Base-by-base conservation (phyloP, 1,140 invertebrate genomes). In the Neodiprion lecontei region DNA sequence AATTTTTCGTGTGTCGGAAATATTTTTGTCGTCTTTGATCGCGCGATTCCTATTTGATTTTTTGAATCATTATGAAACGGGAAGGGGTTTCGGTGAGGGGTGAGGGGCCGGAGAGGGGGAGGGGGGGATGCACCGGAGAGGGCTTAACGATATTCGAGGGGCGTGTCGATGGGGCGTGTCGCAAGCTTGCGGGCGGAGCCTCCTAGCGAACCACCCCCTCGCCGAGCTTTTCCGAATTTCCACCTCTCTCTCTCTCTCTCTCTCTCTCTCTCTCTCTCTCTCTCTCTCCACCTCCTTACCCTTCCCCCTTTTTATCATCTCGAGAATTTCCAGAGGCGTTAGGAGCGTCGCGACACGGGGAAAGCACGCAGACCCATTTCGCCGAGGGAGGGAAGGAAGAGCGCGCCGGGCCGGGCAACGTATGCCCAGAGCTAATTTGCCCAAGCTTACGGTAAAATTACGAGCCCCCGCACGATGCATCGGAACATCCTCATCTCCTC, bases 101-200 rank as follows among this genome's bases (percentile, higher is more conserved):
- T 53, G 14, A 53, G 49, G 61, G 66, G 73, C 72, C 70, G 72
- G 72, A 80, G 78, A 81, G 80, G 77, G 76, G 77, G 78, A 77
- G 72, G 73, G 78, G 79, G 81, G 79, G 82, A 79, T 70, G 82
- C 77, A 11, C 67, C 77, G 70, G 68, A 61, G n/a, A 1, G 5
- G 53, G 53, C n/a, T 61, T n/a, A 61, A n/a, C 53, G 53, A 61
- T 61, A 17, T 61, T 61, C 53, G 53, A 61, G 53, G 53, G 83
- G 83, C 83, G 83, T 85, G 83, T 79, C 82, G 68, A 17, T 70
- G 78, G 74, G 79, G 79, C 67, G 67, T 77, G 77, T 74, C 70
- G 72, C 75, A 69, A 86, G 86, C 86, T 87, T 87, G 82, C 86
- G 83, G 87, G 87, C 86, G 87, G 87, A 86, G 85, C 86, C 83